A percentile compares a stretch with the other conserved stretches of the same genome.
These are phyloP conservation scores for Drosophila infuscata DNA, from an alignment of 2,888 invertebrate species.

Conservation along the genomic window DNA sequence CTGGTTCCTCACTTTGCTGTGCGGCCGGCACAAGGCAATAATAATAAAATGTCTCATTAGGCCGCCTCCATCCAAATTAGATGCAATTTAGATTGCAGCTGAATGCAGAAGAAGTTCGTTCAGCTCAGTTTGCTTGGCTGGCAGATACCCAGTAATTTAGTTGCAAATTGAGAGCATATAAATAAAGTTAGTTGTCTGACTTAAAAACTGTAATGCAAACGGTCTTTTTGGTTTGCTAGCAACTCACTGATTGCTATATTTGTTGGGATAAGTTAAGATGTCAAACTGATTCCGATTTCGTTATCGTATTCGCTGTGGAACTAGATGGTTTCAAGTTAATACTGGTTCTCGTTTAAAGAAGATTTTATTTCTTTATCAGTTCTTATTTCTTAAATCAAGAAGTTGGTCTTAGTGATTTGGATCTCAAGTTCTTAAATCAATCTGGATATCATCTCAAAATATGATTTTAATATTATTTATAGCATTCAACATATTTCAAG, in stretches of 20 bases:
- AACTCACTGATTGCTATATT: not conserved
- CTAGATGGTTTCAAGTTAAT: not conserved
- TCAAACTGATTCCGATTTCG: not conserved
- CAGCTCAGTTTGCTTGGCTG: not conserved
- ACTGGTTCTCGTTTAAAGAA: not conserved
- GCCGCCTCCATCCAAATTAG: conserved; percentile 47
- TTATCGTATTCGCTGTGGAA: not conserved
- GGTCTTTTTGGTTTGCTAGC: not conserved
- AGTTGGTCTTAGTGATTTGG: not conserved
- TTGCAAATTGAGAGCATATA: not conserved
- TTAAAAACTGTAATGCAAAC: not conserved
- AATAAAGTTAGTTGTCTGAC: not conserved
- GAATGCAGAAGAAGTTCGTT: not conserved
- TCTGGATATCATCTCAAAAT: not conserved
- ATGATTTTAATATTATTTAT: not conserved
- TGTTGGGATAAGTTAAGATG: not conserved
- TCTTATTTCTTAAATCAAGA: fast-evolving
- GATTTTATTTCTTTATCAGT: not conserved
- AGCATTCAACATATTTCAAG: not conserved
- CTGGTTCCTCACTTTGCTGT: conserved; percentile 19
- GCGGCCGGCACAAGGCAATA: not conserved
- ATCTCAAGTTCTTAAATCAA: not conserved
- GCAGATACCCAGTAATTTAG: not conserved
- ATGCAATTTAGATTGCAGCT: conserved; percentile 50
- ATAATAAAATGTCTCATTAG: conserved; percentile 63